These are phyloP conservation scores for Daubentonia madagascariensis DNA, from an alignment of 2,113 vertebrate genomes.

Conservation along the genomic window DNA sequence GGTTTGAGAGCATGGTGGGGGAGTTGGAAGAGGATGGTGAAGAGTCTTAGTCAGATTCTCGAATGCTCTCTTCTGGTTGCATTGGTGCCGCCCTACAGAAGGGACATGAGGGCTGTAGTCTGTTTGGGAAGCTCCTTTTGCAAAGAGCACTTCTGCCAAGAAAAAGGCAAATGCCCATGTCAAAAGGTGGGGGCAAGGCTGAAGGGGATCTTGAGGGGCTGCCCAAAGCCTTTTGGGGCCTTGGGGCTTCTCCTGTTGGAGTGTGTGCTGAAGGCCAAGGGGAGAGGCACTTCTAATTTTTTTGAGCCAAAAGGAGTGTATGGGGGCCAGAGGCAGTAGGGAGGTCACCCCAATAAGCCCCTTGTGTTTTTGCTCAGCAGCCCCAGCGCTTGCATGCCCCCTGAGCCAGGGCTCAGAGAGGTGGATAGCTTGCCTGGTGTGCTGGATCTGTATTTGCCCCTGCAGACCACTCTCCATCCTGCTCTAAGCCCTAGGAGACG, in stretches of 20 bases:
- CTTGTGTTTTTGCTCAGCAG: background rate
- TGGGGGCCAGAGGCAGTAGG: background rate
- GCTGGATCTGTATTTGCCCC: background rate
- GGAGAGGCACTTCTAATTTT: background rate
- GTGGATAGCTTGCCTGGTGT: too few species aligned
- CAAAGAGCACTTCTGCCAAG: background rate
- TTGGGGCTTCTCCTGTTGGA: background rate
- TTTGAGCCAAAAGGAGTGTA: background rate
- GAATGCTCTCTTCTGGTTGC: background rate
- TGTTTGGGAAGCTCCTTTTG: background rate
- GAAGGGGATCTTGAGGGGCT: background rate
- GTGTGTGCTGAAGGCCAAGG: background rate
- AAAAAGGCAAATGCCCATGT: background rate
- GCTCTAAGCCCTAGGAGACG: background rate
- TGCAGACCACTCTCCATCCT: background rate
- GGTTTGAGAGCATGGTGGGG: background rate
- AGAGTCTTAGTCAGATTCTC: background rate
- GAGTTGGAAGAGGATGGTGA: background rate
- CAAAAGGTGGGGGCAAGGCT: background rate
- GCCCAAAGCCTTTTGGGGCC: background rate
- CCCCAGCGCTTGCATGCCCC: background rate
- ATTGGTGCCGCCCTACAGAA: background rate
- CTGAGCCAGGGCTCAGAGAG: background rate
- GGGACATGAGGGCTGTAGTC: background rate
- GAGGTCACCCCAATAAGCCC: background rate